These are phyloP conservation scores for Verasper variegatus DNA, from an alignment of 2,113 vertebrate genomes.

Conservation along the genomic window DNA sequence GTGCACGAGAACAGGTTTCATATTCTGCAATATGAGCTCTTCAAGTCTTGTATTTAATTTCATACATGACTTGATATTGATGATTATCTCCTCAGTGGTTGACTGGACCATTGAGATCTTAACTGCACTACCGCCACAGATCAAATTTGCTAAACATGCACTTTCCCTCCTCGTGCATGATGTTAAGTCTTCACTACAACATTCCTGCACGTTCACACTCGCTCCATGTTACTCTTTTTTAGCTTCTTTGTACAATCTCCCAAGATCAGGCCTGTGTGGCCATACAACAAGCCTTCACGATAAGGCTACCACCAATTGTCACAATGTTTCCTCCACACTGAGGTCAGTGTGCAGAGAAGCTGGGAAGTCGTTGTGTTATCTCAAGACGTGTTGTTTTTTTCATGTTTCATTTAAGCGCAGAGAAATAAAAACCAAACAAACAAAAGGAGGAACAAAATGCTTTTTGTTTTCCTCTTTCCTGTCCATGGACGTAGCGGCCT, in stretches of 20 bases:
- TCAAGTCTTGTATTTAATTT: constrained; percentile 12
- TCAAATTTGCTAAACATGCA: not conserved
- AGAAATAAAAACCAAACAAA: constrained; percentile 11
- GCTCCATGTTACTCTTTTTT: constrained; percentile 1
- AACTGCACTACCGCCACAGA: not conserved
- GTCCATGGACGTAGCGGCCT: constrained; percentile 24
- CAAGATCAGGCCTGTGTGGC: not conserved
- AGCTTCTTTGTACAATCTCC: constrained; percentile 20
- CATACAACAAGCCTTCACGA: constrained; percentile 32
- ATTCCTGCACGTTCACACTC: constrained; percentile 13
- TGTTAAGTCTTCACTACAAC: not conserved
- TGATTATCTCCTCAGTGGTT: not conserved
- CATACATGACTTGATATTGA: not conserved
- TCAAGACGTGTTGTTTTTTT: constrained; percentile 24
- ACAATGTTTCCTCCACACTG: constrained; percentile 30
- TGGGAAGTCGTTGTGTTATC: constrained; percentile 45
- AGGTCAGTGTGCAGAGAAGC: constrained; percentile 37
- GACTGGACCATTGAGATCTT: not conserved
- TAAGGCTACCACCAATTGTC: constrained; percentile 60
- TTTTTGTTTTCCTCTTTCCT: constrained; percentile 57
- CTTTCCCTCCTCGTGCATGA: not conserved
- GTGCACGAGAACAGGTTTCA: constrained; percentile 3
- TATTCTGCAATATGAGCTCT: not conserved
- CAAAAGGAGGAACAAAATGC: constrained; percentile 5
- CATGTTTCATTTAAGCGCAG: constrained; percentile 3